phyloP scores from a whole-genome alignment of 2,797 vertebrate species.

The Fringilla coelebs region DNA sequence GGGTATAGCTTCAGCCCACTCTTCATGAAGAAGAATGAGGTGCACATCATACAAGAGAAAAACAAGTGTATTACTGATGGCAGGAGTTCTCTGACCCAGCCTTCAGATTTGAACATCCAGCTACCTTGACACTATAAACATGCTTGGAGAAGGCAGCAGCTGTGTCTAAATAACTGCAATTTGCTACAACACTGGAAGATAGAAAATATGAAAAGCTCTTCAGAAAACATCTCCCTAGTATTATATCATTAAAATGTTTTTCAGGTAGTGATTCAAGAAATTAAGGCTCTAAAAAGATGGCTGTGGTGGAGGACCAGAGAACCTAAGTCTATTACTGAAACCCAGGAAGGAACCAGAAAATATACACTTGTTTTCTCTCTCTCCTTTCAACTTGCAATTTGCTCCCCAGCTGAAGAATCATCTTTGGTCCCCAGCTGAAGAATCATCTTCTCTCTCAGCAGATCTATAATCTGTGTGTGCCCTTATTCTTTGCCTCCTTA shows the following conservation, averaged over 20 bases:
- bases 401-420: not conserved
- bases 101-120: conserved; percentile 46
- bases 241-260: conserved; percentile 68
- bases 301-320: not conserved
- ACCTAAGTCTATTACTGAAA: conserved; percentile 17
- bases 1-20: not conserved
- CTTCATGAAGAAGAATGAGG: conserved; percentile 29
- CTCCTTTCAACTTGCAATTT: not conserved
- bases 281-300: conserved; percentile 41
- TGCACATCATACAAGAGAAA: conserved; percentile 2
- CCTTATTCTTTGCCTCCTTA: not conserved
- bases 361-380: not conserved
- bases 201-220: conserved; percentile 64
- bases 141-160: conserved; percentile 67
- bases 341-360: not conserved
- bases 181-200: conserved; percentile 60
- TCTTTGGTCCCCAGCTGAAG: not conserved
- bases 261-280: conserved; percentile 65
- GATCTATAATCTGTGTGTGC: not conserved
- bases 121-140: conserved; percentile 55
- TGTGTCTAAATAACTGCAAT: conserved; percentile 73
- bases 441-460: not conserved
- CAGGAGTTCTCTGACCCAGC: conserved; percentile 44
- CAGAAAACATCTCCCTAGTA: conserved; percentile 60
- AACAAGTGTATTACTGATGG: conserved; percentile 23